phyloP scores from a whole-genome alignment of 2,797 vertebrate species.

The Enoplosus armatus region DNA sequence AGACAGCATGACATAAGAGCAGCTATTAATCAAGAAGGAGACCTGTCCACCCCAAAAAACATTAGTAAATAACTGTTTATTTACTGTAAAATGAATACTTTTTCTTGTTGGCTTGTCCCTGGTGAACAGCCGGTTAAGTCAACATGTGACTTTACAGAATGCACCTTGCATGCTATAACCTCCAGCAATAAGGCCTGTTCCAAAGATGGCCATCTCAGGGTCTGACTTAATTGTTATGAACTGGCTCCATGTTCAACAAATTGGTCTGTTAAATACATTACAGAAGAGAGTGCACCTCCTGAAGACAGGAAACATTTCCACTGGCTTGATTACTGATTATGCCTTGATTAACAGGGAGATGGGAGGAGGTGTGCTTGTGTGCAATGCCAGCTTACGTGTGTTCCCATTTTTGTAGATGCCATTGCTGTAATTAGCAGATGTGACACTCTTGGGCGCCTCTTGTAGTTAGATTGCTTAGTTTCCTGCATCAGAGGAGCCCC shows the following conservation, averaged over 20 bases:
- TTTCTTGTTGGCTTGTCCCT: slow-evolving; percentile 4
- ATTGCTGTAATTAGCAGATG: slow-evolving; percentile 82
- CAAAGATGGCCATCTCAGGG: slow-evolving; percentile 11
- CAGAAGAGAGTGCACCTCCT: slow-evolving; percentile 59
- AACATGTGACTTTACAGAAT: background rate
- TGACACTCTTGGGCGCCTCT: slow-evolving; percentile 71
- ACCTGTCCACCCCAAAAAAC: slow-evolving; percentile 11
- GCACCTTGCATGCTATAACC: background rate
- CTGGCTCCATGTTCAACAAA: slow-evolving; percentile 56
- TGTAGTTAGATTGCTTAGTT: slow-evolving; percentile 56
- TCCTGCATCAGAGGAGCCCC: slow-evolving; percentile 51
- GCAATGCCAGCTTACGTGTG: slow-evolving; percentile 42
- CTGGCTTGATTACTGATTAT: slow-evolving; percentile 78
- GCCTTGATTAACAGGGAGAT: slow-evolving; percentile 63
- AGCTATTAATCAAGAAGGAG: slow-evolving; percentile 32
- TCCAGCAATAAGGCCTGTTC: background rate
- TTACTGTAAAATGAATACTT: background rate
- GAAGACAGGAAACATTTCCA: slow-evolving; percentile 62
- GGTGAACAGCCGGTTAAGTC: background rate
- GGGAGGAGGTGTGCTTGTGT: slow-evolving; percentile 31
- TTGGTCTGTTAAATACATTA: slow-evolving; percentile 49
- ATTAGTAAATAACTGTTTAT: background rate
- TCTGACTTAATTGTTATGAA: slow-evolving; percentile 14
- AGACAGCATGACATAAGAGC: slow-evolving; percentile 33
- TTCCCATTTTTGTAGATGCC: slow-evolving; percentile 50